Evolutionary conservation across 2,797 vertebrate species (phyloP).

Genomic region (Moxostoma hubbsi): DNA sequence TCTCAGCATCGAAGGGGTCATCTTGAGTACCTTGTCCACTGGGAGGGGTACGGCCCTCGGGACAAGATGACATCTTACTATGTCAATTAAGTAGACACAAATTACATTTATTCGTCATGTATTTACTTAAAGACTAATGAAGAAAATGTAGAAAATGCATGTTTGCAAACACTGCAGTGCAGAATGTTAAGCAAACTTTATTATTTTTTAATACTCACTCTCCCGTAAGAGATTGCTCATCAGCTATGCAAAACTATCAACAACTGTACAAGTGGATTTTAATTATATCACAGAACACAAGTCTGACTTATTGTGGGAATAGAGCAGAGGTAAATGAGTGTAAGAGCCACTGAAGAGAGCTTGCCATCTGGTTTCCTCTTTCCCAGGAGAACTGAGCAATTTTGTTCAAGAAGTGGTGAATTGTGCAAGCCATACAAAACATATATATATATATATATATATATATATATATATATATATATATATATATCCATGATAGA

Average conservation of each 20-base stretch:
- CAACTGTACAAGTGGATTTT: slow-evolving; percentile 5
- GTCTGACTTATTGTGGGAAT: slow-evolving; percentile 13
- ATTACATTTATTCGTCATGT: too few species aligned
- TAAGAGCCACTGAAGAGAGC: not conserved
- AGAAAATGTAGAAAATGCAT: too few species aligned
- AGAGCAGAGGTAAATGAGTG: slow-evolving; percentile 10
- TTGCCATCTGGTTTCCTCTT: slow-evolving; percentile 20
- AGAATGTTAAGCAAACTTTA: not conserved
- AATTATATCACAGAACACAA: slow-evolving; percentile 5
- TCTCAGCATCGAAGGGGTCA: too few species aligned
- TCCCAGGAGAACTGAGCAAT: not conserved
- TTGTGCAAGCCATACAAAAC: not conserved
- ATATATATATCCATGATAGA: too few species aligned
- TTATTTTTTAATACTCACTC: not conserved
- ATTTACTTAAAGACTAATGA: too few species aligned
- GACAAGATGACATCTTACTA: too few species aligned
- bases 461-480: too few species aligned
- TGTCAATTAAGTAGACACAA: too few species aligned
- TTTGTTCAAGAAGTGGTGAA: slow-evolving; percentile 5
- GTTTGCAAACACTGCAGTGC: too few species aligned
- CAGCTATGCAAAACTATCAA: not conserved
- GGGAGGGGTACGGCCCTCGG: too few species aligned
- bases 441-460: too few species aligned
- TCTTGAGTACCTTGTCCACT: too few species aligned
- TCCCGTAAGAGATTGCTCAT: not conserved